Evolutionary conservation across 2,888 invertebrate genomes (phyloP).

Genomic region (Chalcosyrphus nemorum): DNA sequence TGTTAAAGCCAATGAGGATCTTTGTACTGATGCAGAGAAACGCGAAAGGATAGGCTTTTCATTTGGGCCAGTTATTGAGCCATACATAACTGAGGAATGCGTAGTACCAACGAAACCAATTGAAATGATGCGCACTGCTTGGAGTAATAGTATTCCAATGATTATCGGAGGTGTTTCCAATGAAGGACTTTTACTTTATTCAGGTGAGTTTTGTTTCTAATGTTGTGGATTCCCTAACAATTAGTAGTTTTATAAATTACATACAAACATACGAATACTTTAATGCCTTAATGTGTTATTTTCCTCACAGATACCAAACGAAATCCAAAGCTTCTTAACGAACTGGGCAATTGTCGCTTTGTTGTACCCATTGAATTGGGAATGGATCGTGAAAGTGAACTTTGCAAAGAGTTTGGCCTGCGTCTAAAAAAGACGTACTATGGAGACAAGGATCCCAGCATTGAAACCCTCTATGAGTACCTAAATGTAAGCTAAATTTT

Average conservation of each 20-base stretch:
- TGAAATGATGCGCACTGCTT: slow-evolving; percentile 79
- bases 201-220: slow-evolving; percentile 72
- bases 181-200: slow-evolving; percentile 80
- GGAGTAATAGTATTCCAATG: slow-evolving; percentile 81
- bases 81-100: slow-evolving; percentile 79
- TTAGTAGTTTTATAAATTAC: too few relatives aligned
- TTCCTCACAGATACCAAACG: slow-evolving; percentile 76
- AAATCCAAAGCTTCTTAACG: slow-evolving; percentile 79
- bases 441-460: slow-evolving; percentile 78
- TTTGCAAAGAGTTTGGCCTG: slow-evolving; percentile 78
- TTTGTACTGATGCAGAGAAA: slow-evolving; percentile 80
- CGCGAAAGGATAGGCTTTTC: slow-evolving; percentile 80
- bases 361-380: slow-evolving; percentile 80
- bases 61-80: slow-evolving; percentile 81
- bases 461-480: slow-evolving; percentile 81
- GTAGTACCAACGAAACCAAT: slow-evolving; percentile 80
- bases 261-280: too few relatives aligned
- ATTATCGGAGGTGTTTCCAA: slow-evolving; percentile 81
- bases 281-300: too few relatives aligned
- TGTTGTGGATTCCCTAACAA: too few relatives aligned
- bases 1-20: slow-evolving; percentile 77
- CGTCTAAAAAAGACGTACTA: slow-evolving; percentile 78
- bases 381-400: slow-evolving; percentile 78
- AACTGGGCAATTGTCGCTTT: slow-evolving; percentile 78
- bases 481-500: slow-evolving; percentile 76